Evolutionary conservation across 2,888 invertebrate species (phyloP).

Genomic region (Nymphalis urticae): DNA sequence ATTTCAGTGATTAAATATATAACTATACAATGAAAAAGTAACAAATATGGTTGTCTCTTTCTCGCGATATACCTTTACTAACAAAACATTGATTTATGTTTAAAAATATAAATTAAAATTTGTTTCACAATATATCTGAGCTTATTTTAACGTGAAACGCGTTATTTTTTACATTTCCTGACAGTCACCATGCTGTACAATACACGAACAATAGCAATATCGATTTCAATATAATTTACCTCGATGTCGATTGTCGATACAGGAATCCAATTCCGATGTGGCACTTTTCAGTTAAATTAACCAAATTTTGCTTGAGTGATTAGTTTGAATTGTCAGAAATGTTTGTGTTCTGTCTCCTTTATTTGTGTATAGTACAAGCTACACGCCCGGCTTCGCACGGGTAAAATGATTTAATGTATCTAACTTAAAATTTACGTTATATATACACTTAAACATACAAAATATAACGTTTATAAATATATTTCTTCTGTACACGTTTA

Average conservation of each 20-base stretch:
- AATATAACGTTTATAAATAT: too few species aligned
- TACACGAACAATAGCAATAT: conserved; percentile 14
- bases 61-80: too few species aligned
- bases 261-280: conserved; percentile 25
- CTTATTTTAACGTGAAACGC: not conserved
- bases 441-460: too few species aligned
- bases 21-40: too few species aligned
- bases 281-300: conserved; percentile 15
- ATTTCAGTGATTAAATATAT: too few species aligned
- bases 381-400: too few species aligned
- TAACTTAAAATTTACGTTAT: too few species aligned
- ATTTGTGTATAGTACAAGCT: not conserved
- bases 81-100: too few species aligned
- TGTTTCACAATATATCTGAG: not conserved
- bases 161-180: conserved; percentile 6
- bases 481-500: too few species aligned
- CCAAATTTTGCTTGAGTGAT: conserved; percentile 17
- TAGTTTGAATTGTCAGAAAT: conserved; percentile 16
- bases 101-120: too few species aligned
- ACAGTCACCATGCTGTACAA: not conserved
- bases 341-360: not conserved
- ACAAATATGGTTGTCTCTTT: too few species aligned
- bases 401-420: too few species aligned
- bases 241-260: conserved; percentile 13
- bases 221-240: conserved; percentile 4